Conservation (phyloP, 2,888 invertebrate genomes). For the Punctoribates punctum region DNA sequence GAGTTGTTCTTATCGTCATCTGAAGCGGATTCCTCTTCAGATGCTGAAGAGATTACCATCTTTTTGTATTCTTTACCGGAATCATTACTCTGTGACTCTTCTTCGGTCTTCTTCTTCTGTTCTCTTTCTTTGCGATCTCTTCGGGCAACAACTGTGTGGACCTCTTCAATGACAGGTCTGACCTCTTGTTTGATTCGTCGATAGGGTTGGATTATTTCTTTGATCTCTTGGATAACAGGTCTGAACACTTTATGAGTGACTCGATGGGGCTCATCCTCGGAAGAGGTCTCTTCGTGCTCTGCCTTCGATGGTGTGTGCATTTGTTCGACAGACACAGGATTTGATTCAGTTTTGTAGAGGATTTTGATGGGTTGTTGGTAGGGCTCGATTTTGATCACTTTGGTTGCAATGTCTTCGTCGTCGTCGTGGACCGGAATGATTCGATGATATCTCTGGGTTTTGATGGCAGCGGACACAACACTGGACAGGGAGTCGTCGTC, state of each 20-base stretch:
- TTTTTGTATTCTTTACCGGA: too few species aligned
- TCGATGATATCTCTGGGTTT: too few species aligned
- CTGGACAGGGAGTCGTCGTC: too few species aligned
- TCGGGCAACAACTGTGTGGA: not conserved
- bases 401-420: too few species aligned
- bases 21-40: too few species aligned
- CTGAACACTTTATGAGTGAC: conserved; percentile 19
- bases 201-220: conserved; percentile 21
- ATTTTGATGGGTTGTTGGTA: conserved; percentile 19
- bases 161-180: conserved; percentile 11
- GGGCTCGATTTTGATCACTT: conserved; percentile 6
- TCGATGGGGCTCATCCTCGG: conserved; percentile 35
- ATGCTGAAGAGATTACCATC: too few species aligned
- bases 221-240: conserved; percentile 35
- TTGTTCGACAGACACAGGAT: conserved; percentile 31
- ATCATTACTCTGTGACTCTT: too few species aligned
- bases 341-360: conserved; percentile 28
- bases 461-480: too few species aligned
- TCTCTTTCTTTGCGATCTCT: not conserved
- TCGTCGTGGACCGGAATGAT: too few species aligned
- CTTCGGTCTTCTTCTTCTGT: too few species aligned
- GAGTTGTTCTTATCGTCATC: too few species aligned
- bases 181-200: not conserved
- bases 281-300: not conserved
- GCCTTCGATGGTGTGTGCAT: conserved; percentile 26